Evolutionary conservation across 2,888 invertebrate species (phyloP).

Genomic region (Phortica magna): DNA sequence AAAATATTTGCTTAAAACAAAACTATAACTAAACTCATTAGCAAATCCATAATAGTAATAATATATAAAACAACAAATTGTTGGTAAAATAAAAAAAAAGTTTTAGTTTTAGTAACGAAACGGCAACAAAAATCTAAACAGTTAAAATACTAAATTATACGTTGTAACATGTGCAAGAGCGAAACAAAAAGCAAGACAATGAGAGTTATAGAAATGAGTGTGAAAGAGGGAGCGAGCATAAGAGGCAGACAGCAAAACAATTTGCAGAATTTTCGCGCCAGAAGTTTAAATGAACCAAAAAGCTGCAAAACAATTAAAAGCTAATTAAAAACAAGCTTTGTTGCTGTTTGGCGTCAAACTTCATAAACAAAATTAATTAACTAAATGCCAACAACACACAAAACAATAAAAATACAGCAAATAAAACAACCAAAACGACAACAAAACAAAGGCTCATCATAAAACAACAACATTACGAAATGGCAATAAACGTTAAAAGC

Average conservation of each 20-base stretch:
- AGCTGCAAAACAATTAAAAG: slow-evolving; percentile 20
- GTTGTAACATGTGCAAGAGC: too few species aligned
- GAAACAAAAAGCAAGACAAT: too few species aligned
- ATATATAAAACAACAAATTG: not conserved
- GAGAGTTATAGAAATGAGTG: not conserved
- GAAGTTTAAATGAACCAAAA: slow-evolving; percentile 25
- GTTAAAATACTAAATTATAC: not conserved
- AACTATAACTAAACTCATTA: slow-evolving; percentile 11
- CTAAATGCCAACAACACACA: not conserved
- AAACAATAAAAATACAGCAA: not conserved
- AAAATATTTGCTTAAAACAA: not conserved
- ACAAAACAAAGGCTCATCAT: too few species aligned
- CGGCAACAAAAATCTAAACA: not conserved
- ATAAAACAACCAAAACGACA: too few species aligned
- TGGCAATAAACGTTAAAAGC: too few species aligned
- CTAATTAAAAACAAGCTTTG: slow-evolving; percentile 24
- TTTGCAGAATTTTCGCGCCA: not conserved
- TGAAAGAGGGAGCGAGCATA: not conserved
- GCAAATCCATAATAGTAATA: not conserved
- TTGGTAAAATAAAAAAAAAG: not conserved
- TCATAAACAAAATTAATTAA: not conserved
- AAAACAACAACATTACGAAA: too few species aligned
- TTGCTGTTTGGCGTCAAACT: not conserved
- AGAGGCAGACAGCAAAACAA: not conserved
- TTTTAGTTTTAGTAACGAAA: not conserved